phyloP scores from a whole-genome alignment of 2,888 invertebrate species.

The Drosophila engyochracea region DNA sequence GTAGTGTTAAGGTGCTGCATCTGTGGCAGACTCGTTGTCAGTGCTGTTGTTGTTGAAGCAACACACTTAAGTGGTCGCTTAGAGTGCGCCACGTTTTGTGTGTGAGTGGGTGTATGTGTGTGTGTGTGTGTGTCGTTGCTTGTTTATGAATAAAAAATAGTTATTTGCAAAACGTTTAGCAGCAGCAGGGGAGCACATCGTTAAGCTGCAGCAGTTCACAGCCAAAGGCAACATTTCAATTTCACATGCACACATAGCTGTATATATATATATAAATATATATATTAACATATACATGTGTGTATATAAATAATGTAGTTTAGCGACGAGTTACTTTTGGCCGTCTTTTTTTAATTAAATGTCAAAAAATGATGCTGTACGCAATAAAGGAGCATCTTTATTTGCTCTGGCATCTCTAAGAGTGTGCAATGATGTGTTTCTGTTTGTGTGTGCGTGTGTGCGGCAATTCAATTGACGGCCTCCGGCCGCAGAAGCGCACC shows the following conservation, averaged over 20 bases:
- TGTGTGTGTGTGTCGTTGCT: conserved; percentile 57
- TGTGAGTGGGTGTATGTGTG: background rate
- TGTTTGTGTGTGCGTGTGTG: conserved; percentile 18
- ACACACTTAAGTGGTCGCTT: conserved; percentile 79
- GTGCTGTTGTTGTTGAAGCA: conserved; percentile 55
- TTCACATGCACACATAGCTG: conserved; percentile 1
- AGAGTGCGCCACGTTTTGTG: conserved; percentile 72
- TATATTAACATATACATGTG: background rate
- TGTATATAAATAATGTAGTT: conserved; percentile 12
- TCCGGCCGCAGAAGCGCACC: conserved; percentile 68
- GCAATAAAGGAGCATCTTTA: conserved; percentile 50
- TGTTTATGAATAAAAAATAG: conserved; percentile 82
- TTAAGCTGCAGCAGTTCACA: conserved; percentile 27
- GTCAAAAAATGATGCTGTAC: conserved; percentile 48
- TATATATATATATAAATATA: background rate
- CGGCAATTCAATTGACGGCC: conserved; percentile 73
- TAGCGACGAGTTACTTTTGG: conserved; percentile 31
- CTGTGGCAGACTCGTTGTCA: conserved; percentile 48
- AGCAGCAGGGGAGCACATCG: conserved; percentile 49
- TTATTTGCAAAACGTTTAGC: conserved; percentile 81
- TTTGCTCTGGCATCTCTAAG: conserved; percentile 9
- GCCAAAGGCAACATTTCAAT: conserved; percentile 36
- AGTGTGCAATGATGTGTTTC: conserved; percentile 13
- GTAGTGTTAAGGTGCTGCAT: conserved; percentile 40
- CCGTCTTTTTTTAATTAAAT: conserved; percentile 57